Base-by-base conservation (phyloP, 2,797 vertebrate species). In the Sitta carolinensis region DNA sequence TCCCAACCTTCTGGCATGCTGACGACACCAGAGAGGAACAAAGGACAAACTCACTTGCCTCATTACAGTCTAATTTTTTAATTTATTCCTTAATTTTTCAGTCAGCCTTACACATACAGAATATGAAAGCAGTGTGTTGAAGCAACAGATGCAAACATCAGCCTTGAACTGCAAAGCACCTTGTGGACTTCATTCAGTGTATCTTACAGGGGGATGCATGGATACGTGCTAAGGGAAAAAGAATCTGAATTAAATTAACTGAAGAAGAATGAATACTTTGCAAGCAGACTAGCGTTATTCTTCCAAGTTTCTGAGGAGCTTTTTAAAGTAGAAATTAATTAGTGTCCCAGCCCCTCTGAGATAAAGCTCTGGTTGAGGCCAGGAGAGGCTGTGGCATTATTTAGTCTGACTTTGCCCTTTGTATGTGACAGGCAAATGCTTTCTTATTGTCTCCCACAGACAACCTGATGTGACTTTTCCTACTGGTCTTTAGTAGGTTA, bases 281-380 rank as follows among this genome's bases (percentile, higher is more conserved):
- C 27, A 64, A 91, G 72, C 36, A 78, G n/a, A 68, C 48, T 62
- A 55, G 51, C 55, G 66, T 88, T 40, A 34, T 66, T 88, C 69
- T 83, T 94, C 51, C 66, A 91, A n/a, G 43, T 78, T 96, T 90
- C 79, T 72, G 21, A 64, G 81, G 69, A 32, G 5, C 21, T 90
- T 94, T 94, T 68, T 15, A 58, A 78, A 88, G 43, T 40, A 76
- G 11, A 66, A 88, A 81, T 81, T 86, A 91, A 73, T 95, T 88
- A 93, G 66, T 75, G 32, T 94, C 32, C 79, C 19, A 52, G 40
- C 23, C 51, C 45, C 36, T 64, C 40, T 16, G 83, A 58, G 43
- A 42, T 67, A 57, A 77, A 82, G 13, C 72, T 94, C 34, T 94
- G 54, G 8, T 51, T 48, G 68, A 75, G 43, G 26, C 73, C 79